Conservation (phyloP, 2,797 vertebrate species). For the Crax fasciolata region DNA sequence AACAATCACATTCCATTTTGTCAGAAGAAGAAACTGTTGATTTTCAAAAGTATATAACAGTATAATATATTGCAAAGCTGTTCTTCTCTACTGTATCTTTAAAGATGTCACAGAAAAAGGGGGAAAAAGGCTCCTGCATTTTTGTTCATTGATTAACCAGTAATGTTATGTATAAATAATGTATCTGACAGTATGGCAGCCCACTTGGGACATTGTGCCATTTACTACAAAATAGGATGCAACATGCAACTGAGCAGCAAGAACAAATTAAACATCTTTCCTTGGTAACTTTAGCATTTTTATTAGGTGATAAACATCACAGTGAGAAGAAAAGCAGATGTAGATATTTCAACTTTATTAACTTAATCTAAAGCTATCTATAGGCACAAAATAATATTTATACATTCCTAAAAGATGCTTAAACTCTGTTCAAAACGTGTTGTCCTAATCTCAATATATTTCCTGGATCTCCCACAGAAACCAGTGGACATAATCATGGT, state of each 20-base stretch:
- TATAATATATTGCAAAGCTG: conserved; percentile 31
- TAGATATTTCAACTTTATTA: conserved; percentile 82
- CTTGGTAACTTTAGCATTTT: conserved; percentile 85
- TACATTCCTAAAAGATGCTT: conserved; percentile 32
- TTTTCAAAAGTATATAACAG: conserved; percentile 50
- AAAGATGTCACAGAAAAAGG: conserved; percentile 72
- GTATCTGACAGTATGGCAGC: conserved; percentile 86
- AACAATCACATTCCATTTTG: conserved; percentile 75
- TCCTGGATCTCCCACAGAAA: background rate
- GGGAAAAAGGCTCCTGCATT: conserved; percentile 70
- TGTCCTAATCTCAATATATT: background rate
- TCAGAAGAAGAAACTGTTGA: conserved; percentile 53
- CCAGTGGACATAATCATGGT: background rate
- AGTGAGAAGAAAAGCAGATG: conserved; percentile 75
- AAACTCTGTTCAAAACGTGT: background rate
- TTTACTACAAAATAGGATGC: conserved; percentile 88
- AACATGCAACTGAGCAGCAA: conserved; percentile 84
- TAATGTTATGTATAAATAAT: conserved; percentile 90
- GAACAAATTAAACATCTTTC: conserved; percentile 87
- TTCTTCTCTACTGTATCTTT: conserved; percentile 76
- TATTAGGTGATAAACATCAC: conserved; percentile 85
- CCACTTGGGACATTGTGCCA: conserved; percentile 86
- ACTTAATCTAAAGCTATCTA: conserved; percentile 78
- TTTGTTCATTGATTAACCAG: conserved; percentile 88
- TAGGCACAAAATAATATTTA: conserved; percentile 73